Percentiles rank a stretch among this genome's conserved stretches.
Evolutionary conservation across 2,888 invertebrate genomes (phyloP).

Genomic region (Brassicogethes aeneus): DNA sequence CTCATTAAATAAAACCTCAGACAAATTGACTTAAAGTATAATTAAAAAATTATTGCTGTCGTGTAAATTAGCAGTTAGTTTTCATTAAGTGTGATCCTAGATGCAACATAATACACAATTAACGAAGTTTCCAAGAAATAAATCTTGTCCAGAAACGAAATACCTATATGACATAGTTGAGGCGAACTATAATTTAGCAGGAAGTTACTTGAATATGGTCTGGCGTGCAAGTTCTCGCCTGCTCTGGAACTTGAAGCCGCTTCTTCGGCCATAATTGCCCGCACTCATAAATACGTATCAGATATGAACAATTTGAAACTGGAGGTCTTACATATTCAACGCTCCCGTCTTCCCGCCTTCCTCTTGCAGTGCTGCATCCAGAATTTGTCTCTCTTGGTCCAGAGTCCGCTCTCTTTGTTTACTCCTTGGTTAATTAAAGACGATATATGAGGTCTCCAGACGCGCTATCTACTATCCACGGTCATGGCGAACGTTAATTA

Average conservation of each 20-base stretch:
- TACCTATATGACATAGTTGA: constrained; percentile 39
- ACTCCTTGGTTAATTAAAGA: neutral
- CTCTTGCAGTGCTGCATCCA: no score
- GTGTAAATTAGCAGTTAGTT: constrained; percentile 19
- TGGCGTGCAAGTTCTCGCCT: constrained; percentile 15
- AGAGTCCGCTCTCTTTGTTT: no score
- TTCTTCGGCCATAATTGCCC: constrained; percentile 33
- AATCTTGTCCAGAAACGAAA: constrained; percentile 40
- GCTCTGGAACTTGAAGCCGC: constrained; percentile 33
- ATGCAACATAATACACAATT: constrained; percentile 25
- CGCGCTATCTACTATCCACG: no score
- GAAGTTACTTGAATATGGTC: constrained; percentile 31
- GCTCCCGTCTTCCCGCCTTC: neutral
- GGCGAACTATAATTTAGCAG: constrained; percentile 28
- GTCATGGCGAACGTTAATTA: no score
- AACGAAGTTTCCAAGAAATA: constrained; percentile 31
- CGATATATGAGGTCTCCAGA: constrained; percentile 1
- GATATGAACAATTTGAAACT: constrained; percentile 40
- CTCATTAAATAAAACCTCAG: no score
- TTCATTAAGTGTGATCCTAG: constrained; percentile 24
- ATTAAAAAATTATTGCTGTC: no score
- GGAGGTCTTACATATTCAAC: constrained; percentile 15
- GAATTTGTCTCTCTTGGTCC: neutral
- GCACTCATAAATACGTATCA: constrained; percentile 40
- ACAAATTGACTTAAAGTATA: no score